Evolutionary conservation across 1,140 invertebrate species (phyloP).

Genomic region (Aphaenogaster floridana): DNA sequence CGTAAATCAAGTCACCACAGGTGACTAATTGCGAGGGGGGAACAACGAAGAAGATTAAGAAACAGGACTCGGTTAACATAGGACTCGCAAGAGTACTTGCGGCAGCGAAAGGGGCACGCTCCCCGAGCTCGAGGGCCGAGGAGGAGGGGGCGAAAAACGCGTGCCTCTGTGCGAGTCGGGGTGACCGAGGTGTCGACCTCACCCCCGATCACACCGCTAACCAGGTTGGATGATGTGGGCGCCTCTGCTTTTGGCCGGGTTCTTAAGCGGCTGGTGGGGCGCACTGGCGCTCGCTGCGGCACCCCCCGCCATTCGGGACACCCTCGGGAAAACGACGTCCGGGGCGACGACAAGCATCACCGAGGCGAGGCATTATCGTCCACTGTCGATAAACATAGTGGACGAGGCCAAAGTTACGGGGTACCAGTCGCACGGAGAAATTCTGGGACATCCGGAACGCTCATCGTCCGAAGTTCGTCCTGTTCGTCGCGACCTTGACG

Average conservation of each 20-base stretch:
- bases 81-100: background rate
- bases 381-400: conserved; percentile 59
- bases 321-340: conserved; percentile 64
- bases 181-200: conserved; percentile 75
- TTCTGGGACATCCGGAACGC: background rate
- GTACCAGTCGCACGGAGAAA: background rate
- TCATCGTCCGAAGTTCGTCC: background rate
- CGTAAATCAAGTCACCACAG: conserved; percentile 29
- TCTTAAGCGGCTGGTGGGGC: conserved; percentile 85
- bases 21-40: conserved; percentile 41
- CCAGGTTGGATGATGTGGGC: conserved; percentile 85
- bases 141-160: conserved; percentile 28
- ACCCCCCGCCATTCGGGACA: conserved; percentile 79
- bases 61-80: conserved; percentile 30
- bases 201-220: conserved; percentile 74
- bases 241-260: conserved; percentile 83
- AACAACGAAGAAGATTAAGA: conserved; percentile 5
- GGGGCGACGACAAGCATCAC: conserved; percentile 60
- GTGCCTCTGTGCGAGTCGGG: conserved; percentile 70
- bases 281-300: conserved; percentile 79
- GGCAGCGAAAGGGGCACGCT: conserved; percentile 1
- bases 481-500: conserved; percentile 25
- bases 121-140: conserved; percentile 32
- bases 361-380: conserved; percentile 60
- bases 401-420: conserved; percentile 8